Evolutionary conservation across 2,888 invertebrate species (phyloP), one percentile per base, ranked within the genome.

Genomic region (Stenurella melanura): DNA sequence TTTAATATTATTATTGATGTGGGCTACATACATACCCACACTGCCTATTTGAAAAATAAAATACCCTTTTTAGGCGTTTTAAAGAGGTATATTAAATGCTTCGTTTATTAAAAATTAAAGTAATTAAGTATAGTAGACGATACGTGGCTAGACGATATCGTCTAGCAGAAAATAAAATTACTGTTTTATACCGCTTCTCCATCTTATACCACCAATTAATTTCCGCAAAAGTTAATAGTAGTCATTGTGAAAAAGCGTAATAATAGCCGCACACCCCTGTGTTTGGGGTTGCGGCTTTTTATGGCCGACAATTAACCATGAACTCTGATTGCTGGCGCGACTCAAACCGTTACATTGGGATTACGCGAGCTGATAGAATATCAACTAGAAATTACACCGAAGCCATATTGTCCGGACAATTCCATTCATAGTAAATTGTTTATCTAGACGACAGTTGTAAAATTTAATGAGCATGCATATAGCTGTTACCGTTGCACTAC

Each of bases 351-450:
- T 82, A 80, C 78, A 67, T 72, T 42, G 69, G 78, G 74, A 81
- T 81, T 81, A 79, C 76, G 73, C 71, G 69, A 72, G 71, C 81
- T 81, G 82, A 82, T 82, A 80, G 82, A 82, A 82, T 81, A 82
- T 80, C 80, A 82, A 82, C 80, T 80, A 78, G 77, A 79, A 80
- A 80, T 81, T 72, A 72, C 72, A 72, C 79, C 57, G 69, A 38
- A 72, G 72, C 69, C 64, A 71, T 75, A 75, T 64, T 70, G 75
- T 71, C 63, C 57, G 69, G 57, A 64, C 70, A 64, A 69, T 75
- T 75, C 71, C 56, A 69, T 75, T 75, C 75, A 71, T 64, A 70
- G 75, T 75, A 75, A 75, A 75, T 70, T 75, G 75, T 74, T 58
- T 74, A 74, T 69, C 74, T 68, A 74, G 74, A 69, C 69, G 63